These are phyloP conservation scores for Euglossa dilemma DNA, from an alignment of 1,140 invertebrate genomes.

Conservation along the genomic window DNA sequence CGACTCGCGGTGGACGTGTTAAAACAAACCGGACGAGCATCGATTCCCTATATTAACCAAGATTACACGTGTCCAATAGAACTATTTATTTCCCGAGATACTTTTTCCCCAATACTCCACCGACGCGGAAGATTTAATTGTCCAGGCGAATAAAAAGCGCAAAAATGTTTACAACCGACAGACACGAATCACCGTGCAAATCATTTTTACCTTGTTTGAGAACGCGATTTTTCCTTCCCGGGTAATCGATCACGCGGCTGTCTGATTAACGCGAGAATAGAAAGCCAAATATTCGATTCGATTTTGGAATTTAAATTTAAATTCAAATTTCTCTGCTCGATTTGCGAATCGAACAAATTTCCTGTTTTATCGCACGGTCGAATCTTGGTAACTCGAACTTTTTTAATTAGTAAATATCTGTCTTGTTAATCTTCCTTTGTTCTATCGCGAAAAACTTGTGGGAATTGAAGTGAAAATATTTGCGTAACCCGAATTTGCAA, in stretches of 20 bases:
- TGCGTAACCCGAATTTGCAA: too few species aligned
- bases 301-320: too few species aligned
- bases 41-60: background rate
- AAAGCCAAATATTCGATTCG: too few species aligned
- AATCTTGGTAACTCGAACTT: too few species aligned
- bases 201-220: background rate
- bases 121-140: accelerated
- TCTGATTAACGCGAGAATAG: background rate
- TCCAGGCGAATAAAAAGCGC: background rate
- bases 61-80: background rate
- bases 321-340: too few species aligned
- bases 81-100: background rate
- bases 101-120: background rate
- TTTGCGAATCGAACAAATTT: too few species aligned
- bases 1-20: background rate
- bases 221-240: background rate
- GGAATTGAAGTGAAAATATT: too few species aligned
- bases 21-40: background rate
- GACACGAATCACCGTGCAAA: background rate
- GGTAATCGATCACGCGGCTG: background rate
- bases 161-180: background rate
- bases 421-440: too few species aligned
- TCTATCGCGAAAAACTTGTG: too few species aligned
- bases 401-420: too few species aligned
- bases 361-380: too few species aligned